Conservation (phyloP, 1,140 invertebrate species). For the Linepithema humile region DNA sequence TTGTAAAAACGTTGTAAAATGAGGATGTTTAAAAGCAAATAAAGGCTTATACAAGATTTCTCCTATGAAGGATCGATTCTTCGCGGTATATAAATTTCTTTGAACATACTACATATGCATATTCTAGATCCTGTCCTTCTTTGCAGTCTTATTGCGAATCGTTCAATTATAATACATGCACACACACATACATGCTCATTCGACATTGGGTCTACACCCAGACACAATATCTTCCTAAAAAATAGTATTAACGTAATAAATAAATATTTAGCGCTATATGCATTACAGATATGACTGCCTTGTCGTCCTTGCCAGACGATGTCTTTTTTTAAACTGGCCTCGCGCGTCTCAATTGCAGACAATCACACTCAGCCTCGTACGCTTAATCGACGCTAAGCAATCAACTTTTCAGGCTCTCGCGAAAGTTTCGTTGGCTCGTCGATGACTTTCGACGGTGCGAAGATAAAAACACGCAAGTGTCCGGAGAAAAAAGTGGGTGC, state of each 20-base stretch:
- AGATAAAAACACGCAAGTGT: neutral
- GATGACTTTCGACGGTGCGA: neutral
- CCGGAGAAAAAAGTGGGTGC: neutral
- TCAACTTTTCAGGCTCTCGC: conserved; percentile 20
- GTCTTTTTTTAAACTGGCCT: conserved; percentile 30
- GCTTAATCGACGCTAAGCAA: neutral
- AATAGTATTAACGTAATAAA: conserved; percentile 38
- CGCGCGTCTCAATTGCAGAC: neutral
- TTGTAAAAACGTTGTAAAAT: neutral
- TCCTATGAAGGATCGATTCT: neutral
- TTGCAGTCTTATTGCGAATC: no score
- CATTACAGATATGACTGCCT: neutral
- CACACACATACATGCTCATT: neutral
- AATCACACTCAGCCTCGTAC: neutral
- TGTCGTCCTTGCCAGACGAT: neutral
- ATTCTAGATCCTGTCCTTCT: no score
- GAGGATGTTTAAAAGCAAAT: neutral
- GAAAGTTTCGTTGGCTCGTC: conserved; percentile 20
- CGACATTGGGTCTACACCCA: neutral
- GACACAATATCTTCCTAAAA: conserved; percentile 18
- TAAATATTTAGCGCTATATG: conserved; percentile 33
- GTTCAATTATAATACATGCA: neutral
- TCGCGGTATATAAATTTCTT: neutral
- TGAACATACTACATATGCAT: neutral
- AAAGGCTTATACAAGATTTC: conserved; percentile 3